Conservation (phyloP, 2,113 vertebrate species). For the Pipra filicauda region DNA sequence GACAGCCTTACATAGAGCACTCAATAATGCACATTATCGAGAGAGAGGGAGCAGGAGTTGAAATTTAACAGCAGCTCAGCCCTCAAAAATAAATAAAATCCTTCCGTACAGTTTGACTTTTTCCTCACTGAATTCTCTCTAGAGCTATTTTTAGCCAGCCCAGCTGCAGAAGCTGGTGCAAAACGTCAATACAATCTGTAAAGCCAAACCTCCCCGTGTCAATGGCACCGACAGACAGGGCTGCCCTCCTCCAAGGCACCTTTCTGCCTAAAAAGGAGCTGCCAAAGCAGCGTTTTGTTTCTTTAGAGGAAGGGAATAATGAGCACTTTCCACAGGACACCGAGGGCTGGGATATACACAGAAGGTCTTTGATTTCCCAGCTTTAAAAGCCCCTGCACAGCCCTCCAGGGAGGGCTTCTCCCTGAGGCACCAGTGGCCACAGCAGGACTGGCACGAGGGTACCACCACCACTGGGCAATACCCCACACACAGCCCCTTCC, state of each 20-base stretch:
- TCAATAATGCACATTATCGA: not conserved
- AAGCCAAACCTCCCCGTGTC: not conserved
- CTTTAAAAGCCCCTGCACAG: not conserved
- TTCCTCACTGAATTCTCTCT: not conserved
- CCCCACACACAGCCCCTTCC: not conserved
- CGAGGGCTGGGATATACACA: not conserved
- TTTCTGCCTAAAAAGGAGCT: not conserved
- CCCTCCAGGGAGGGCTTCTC: not conserved
- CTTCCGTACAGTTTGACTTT: not conserved
- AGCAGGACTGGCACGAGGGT: not conserved
- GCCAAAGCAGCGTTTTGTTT: not conserved
- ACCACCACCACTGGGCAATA: slow-evolving; percentile 9
- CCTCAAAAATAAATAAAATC: not conserved
- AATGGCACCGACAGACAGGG: not conserved
- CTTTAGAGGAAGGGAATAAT: not conserved
- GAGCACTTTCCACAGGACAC: not conserved
- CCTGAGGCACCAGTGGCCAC: accelerated
- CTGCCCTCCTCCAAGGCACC: not conserved
- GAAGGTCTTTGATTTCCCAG: not conserved
- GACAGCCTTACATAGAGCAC: not conserved
- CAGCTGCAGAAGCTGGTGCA: not conserved
- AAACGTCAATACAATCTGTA: not conserved
- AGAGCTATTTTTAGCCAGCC: not conserved
- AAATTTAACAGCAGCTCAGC: not conserved
- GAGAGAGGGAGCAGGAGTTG: not conserved